A percentile compares a stretch with the other conserved stretches of the same genome.
Evolutionary conservation across 92 coral and sea anemone genomes (phyloP).

Genomic region (Siderastrea radians): DNA sequence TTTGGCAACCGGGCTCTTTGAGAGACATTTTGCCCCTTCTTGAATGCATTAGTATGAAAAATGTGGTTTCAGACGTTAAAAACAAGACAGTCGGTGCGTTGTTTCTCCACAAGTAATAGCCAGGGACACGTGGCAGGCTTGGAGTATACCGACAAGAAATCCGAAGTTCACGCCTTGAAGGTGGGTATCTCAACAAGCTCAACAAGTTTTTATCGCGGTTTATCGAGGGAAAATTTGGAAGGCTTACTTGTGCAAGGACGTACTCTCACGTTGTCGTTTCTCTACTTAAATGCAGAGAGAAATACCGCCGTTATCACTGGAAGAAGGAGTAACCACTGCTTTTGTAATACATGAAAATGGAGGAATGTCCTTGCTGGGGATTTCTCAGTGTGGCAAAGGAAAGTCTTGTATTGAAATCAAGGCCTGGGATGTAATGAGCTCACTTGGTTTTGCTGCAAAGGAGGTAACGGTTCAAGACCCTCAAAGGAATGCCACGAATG

Average conservation of each 20-base stretch:
- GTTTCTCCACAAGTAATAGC: constrained; percentile 76
- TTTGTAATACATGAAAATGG: constrained; percentile 82
- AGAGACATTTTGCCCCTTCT: neutral
- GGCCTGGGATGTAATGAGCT: constrained; percentile 90
- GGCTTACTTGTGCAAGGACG: neutral
- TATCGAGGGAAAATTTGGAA: no score
- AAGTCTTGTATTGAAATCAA: constrained; percentile 81
- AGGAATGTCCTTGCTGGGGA: constrained; percentile 75
- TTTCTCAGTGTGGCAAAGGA: constrained; percentile 81
- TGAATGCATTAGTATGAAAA: neutral
- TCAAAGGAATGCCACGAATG: constrained; percentile 74
- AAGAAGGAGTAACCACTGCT: constrained; percentile 79
- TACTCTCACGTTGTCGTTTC: neutral
- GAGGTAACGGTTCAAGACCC: constrained; percentile 85
- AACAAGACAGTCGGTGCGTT: constrained; percentile 83
- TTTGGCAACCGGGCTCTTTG: no score
- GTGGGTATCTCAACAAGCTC: constrained; percentile 18
- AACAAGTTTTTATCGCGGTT: neutral
- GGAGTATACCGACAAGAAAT: constrained; percentile 92
- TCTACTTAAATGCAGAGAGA: constrained; percentile 70
- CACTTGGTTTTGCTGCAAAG: constrained; percentile 85
- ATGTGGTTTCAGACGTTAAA: constrained; percentile 99
- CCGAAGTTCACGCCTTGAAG: constrained; percentile 88
- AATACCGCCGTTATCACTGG: constrained; percentile 84
- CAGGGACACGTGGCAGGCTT: constrained; percentile 73